Conservation (phyloP, 2,888 invertebrate genomes). For the Tachina grossa region DNA sequence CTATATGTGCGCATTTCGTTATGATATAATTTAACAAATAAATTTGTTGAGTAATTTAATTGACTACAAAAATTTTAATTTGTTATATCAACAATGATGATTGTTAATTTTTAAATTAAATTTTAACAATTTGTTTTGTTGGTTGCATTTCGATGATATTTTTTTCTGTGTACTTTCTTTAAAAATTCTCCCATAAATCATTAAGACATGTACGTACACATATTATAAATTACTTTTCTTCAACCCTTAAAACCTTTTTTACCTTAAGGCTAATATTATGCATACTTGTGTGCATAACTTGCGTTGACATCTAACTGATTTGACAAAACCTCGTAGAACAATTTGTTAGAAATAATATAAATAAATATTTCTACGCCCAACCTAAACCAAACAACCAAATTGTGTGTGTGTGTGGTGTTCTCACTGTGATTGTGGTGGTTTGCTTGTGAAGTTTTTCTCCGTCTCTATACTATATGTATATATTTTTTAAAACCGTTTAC, state of each 20-base stretch:
- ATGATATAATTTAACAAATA: too few relatives aligned
- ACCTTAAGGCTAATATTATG: background rate
- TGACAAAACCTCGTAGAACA: conserved; percentile 37
- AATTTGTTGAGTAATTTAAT: too few relatives aligned
- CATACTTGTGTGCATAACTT: background rate
- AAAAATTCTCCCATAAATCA: too few relatives aligned
- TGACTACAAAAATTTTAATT: too few relatives aligned
- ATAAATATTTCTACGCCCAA: conserved; percentile 8
- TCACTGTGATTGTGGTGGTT: conserved; percentile 55
- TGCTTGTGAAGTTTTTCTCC: conserved; percentile 13
- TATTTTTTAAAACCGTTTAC: conserved; percentile 49
- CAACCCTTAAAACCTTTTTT: background rate
- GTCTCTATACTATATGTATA: background rate
- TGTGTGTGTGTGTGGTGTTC: conserved; percentile 51
- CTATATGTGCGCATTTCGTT: too few relatives aligned
- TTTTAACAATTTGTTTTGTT: too few relatives aligned
- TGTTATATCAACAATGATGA: too few relatives aligned
- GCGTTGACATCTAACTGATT: conserved; percentile 1
- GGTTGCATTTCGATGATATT: too few relatives aligned
- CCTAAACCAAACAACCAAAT: conserved; percentile 16
- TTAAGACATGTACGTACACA: too few relatives aligned
- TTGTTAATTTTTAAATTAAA: too few relatives aligned
- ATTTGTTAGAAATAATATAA: conserved; percentile 30
- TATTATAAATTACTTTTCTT: too few relatives aligned
- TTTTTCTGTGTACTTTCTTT: too few relatives aligned